Evolutionary conservation across 2,888 invertebrate species (phyloP).

Genomic region (Chrysolina haemoptera): DNA sequence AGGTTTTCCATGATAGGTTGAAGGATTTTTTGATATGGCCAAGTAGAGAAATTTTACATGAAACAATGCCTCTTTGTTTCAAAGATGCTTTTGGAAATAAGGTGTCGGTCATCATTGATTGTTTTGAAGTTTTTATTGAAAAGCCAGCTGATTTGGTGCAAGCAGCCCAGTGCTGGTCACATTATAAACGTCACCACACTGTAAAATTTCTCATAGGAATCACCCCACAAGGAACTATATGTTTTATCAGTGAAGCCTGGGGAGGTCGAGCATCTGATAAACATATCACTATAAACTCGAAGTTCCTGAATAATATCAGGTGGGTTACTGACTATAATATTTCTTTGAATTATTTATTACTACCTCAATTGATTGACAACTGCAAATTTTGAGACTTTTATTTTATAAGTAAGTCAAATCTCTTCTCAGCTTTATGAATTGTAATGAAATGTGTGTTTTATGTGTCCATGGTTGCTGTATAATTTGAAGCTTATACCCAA

Average conservation of each 20-base stretch:
- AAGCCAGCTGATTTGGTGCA: conserved; percentile 32
- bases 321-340: too few species aligned
- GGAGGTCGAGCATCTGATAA: conserved; percentile 21
- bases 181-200: conserved; percentile 45
- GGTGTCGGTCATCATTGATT: conserved; percentile 38
- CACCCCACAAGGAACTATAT: conserved; percentile 32
- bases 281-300: conserved; percentile 4
- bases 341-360: too few species aligned
- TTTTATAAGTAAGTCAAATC: too few species aligned
- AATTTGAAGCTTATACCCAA: too few species aligned
- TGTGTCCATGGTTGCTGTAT: too few species aligned
- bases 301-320: conserved; percentile 19
- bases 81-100: conserved; percentile 39
- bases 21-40: conserved; percentile 44
- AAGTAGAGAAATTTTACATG: conserved; percentile 22
- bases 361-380: too few species aligned
- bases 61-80: conserved; percentile 42
- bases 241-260: conserved; percentile 27
- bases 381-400: too few species aligned
- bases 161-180: conserved; percentile 41
- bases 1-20: conserved; percentile 25
- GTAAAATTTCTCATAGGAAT: conserved; percentile 46
- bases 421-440: too few species aligned
- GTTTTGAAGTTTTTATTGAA: conserved; percentile 44
- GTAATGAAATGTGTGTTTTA: too few species aligned